Evolutionary conservation across 2,888 invertebrate species (phyloP), one percentile per base, ranked within the genome.

Genomic region (Drosophila eohydei): DNA sequence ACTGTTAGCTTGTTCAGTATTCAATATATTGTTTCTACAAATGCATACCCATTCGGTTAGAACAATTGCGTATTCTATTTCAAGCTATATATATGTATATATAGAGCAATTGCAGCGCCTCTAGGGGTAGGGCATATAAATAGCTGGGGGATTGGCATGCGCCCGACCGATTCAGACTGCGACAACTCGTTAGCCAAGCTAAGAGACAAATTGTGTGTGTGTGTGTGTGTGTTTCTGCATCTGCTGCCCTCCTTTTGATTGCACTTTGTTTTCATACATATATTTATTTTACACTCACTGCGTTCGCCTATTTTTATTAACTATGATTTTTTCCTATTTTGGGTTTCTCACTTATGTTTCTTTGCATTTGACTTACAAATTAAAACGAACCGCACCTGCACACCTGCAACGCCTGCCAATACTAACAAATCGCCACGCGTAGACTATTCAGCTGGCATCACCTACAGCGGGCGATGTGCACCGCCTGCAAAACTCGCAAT

Each of bases 401-500:
- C 59, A 66, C 71, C 64, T 80, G 74, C 71, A 80, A 72, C 63
- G 75, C 74, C 65, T 83, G 82, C 52, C 30, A 85, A 66, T 77
- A 78, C 81, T 78, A 80, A 80, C 69, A 63, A 38, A 67, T 48
- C 32, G 41, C 60, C 62, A 36, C 61, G 60, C 43, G 51, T 59
- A 87, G 88, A 78, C 79, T 48, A 46, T 61, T 38, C 52, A 65
- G 52, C 16, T 87, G 71, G 69, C 70, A 1, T 21, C 48, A 44
- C 8, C 64, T 3, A 4, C 61, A 7, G 21, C 52, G 54, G 52
- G 46, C 70, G 62, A 65, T 56, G 30, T 38, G 57, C 81, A 83
- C 36, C 78, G 78, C 34, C 72, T 92, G 51, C 87, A 84, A 46
- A 79, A 66, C 58, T 93, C 93, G 0, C 91, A 90, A 32, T 93